Evolutionary conservation across 2,797 vertebrate genomes (phyloP), one percentile per base, ranked within the genome.

Genomic region (Mionectes olivaceus): DNA sequence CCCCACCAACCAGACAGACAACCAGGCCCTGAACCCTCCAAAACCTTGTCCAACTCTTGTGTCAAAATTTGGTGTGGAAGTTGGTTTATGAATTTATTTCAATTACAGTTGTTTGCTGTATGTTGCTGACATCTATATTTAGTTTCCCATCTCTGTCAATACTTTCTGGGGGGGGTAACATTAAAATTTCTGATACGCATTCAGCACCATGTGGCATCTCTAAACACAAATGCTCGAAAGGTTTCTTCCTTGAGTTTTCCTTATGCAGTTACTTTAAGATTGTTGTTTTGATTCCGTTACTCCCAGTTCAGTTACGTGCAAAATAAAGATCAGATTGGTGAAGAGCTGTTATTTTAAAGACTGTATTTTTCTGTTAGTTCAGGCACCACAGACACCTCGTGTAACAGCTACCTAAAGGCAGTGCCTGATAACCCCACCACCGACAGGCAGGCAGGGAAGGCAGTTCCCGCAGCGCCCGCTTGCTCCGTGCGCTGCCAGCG

Each of bases 371-470:
- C 35, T 60, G 47, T 27, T 53, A 25, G 19, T 22, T 70, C 35
- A 28, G 4, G 32, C 59, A 8, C n/a, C 53, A 3, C 53, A 67
- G 74, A 49, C 47, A 30, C 68, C 49, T 7, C 4, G 63, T 21
- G 86, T 2, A 11, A 16, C 16, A 16, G 69, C 41, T 35, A 0
- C 8, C 43, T 50, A 24, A 10, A 37, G 5, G 55, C 0, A n/a
- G 14, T 10, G 0, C 47, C 49, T 11, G 19, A 0, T 7, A 33
- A 61, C 25, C 37, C 59, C 12, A 6, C 47, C 32, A 6, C 5
- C 1, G 5, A 5, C 22, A 33, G n/a, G 18, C 41, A 37, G 61
- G 37, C 2, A 43, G 65, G 32, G 93, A 9, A 19, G 57, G 61
- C 76, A 11, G 91, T 10, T 53, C 64, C 64, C 1, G 57, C 69